These are phyloP conservation scores for Lycopodina hypogea DNA, from an alignment of 37 sponge, comb jelly and placozoan genomes.

Conservation along the genomic window DNA sequence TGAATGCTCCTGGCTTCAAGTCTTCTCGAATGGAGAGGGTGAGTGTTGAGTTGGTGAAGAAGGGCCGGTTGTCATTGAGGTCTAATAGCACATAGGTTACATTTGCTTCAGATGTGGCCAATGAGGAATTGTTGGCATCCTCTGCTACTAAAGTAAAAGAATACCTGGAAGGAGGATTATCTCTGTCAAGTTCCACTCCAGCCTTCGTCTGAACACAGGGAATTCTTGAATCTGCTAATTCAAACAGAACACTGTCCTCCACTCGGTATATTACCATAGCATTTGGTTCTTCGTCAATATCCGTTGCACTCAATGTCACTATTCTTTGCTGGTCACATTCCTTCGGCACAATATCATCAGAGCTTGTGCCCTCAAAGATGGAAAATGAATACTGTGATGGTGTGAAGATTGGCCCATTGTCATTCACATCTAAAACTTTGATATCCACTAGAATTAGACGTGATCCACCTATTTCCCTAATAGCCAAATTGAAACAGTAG, in stretches of 20 bases:
- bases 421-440: constrained; percentile 21
- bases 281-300: not conserved
- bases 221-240: not conserved
- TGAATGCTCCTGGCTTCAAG: not conserved
- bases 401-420: not conserved
- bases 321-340: not conserved
- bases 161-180: not conserved
- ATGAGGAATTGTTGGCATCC: constrained; percentile 1
- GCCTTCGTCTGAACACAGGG: not conserved
- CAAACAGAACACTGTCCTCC: not conserved
- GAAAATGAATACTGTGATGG: not conserved
- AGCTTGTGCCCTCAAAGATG: not conserved
- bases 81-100: constrained; percentile 3
- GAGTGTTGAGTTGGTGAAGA: not conserved
- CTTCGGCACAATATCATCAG: not conserved
- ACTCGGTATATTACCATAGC: not conserved
- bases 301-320: not conserved
- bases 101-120: not conserved
- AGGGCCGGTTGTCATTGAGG: constrained; percentile 16
- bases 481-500: not conserved
- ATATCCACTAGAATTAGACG: not conserved
- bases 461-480: not conserved
- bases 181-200: constrained; percentile 7
- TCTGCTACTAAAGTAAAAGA: not conserved
- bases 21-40: not conserved